A percentile compares a stretch with the other conserved stretches of the same genome.
phyloP scores from a whole-genome alignment of 1,140 invertebrate species.

The Anthonomus grandis region DNA sequence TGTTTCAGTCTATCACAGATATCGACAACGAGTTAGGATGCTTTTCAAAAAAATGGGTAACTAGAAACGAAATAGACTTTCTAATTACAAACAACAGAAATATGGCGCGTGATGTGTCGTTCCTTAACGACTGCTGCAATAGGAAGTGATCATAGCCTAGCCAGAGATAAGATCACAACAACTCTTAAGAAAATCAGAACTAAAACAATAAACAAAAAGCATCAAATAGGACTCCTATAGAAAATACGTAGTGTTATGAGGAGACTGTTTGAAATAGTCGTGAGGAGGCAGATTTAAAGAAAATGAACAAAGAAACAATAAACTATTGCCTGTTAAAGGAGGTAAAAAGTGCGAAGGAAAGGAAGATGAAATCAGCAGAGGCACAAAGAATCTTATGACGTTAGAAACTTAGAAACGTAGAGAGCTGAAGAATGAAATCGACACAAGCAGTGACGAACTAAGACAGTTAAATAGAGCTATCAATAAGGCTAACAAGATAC shows the following conservation, averaged over 20 bases:
- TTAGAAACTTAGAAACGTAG: background rate
- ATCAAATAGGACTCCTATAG: slow-evolving; percentile 7
- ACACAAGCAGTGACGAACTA: background rate
- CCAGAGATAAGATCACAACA: no score
- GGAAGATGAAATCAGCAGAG: slow-evolving; percentile 3
- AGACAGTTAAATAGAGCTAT: slow-evolving; percentile 9
- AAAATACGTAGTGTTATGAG: background rate
- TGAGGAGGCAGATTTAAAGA: slow-evolving; percentile 1
- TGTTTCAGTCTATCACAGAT: no score
- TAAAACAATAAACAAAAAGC: background rate
- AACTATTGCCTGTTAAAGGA: slow-evolving; percentile 6
- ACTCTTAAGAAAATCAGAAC: background rate
- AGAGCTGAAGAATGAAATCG: background rate
- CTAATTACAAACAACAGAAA: no score
- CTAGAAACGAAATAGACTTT: no score
- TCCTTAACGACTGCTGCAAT: no score
- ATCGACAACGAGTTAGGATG: no score
- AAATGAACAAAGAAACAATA: slow-evolving; percentile 2
- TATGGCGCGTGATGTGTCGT: no score
- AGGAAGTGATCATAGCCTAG: no score
- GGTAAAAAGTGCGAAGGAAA: slow-evolving; percentile 1
- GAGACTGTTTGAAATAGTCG: slow-evolving; percentile 4
- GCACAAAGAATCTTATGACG: background rate
- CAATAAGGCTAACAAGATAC: slow-evolving; percentile 1
- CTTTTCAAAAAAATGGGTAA: no score